phyloP scores from a whole-genome alignment of 2,888 invertebrate species.

The Frankliniella intonsa region DNA sequence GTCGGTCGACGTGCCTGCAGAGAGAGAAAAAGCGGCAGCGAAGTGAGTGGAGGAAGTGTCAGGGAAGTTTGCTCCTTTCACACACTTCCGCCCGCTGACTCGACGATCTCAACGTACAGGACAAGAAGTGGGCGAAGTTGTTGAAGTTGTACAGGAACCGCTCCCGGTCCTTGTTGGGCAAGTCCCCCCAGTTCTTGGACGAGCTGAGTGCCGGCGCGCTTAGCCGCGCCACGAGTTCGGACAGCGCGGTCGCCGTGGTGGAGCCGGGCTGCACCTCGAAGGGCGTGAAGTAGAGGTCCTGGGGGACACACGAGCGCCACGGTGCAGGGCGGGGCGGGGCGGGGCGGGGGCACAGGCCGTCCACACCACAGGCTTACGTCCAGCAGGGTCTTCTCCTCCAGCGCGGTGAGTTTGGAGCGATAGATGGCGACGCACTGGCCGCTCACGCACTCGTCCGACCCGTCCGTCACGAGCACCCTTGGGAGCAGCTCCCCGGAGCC shows the following conservation, averaged over 20 bases:
- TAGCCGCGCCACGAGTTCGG: constrained; percentile 35
- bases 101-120: neutral
- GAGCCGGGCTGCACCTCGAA: constrained; percentile 38
- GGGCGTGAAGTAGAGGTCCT: constrained; percentile 40
- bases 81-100: neutral
- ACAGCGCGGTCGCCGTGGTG: constrained; percentile 36
- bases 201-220: constrained; percentile 37
- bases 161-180: constrained; percentile 30
- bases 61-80: neutral
- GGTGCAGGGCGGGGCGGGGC: neutral
- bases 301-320: neutral
- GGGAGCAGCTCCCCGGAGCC: constrained; percentile 35
- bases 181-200: constrained; percentile 39
- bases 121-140: constrained; percentile 27
- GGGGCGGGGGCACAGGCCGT: neutral
- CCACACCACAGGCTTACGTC: constrained; percentile 36
- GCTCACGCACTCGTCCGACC: constrained; percentile 41
- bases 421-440: constrained; percentile 45
- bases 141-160: constrained; percentile 5
- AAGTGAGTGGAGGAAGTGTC: neutral
- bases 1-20: neutral
- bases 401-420: constrained; percentile 41
- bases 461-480: constrained; percentile 44
- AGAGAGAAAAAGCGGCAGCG: neutral
- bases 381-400: constrained; percentile 42